These are phyloP conservation scores for Ips typographus DNA, from an alignment of 1,140 invertebrate genomes.

Conservation along the genomic window DNA sequence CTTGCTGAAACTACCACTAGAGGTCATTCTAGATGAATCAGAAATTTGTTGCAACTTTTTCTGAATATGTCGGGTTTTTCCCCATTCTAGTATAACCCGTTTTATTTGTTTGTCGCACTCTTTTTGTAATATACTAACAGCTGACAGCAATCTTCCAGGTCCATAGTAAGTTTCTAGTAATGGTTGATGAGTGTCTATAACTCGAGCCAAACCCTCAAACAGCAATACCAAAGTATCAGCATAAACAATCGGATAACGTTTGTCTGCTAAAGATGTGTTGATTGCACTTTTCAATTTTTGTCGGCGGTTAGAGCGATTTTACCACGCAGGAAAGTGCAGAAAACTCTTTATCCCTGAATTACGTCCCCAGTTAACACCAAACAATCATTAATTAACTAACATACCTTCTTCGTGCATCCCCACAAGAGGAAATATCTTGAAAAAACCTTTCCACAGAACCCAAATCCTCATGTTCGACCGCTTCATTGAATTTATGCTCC, in stretches of 20 bases:
- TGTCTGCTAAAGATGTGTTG: constrained; percentile 66
- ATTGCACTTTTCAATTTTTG: constrained; percentile 70
- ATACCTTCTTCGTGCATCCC: constrained; percentile 79
- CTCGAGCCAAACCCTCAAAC: constrained; percentile 86
- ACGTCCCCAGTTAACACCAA: no score
- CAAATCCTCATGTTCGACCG: constrained; percentile 84
- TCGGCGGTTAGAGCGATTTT: constrained; percentile 76
- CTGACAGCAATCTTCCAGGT: constrained; percentile 71
- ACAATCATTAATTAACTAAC: no score
- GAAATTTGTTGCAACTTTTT: constrained; percentile 62
- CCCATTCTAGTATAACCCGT: constrained; percentile 76
- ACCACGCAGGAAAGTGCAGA: constrained; percentile 86
- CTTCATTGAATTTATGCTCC: constrained; percentile 85
- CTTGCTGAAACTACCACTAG: constrained; percentile 51
- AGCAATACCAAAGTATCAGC: constrained; percentile 81
- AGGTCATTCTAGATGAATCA: constrained; percentile 56
- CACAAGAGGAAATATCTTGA: constrained; percentile 96
- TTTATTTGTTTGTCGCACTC: constrained; percentile 82
- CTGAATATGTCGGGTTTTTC: constrained; percentile 69
- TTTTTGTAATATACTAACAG: constrained; percentile 74
- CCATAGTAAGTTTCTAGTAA: constrained; percentile 95
- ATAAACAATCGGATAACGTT: constrained; percentile 73
- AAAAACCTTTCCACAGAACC: constrained; percentile 96
- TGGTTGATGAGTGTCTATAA: constrained; percentile 89
- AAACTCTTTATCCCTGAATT: constrained; percentile 72